These are phyloP conservation scores for Coilia nasus DNA, from an alignment of 2,797 vertebrate species.

Conservation along the genomic window DNA sequence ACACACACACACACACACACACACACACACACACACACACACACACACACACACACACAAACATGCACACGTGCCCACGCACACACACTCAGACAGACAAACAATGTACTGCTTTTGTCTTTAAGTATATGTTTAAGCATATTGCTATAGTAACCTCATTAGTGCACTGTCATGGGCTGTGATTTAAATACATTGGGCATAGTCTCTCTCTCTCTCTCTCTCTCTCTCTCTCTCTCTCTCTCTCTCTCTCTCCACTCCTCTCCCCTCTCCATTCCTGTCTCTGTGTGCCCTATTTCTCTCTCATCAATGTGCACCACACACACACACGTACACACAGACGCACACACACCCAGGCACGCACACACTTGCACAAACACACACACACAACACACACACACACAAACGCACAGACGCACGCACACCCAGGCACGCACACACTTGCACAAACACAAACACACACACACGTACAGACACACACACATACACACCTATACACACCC, in stretches of 20 bases:
- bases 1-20: not conserved
- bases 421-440: not conserved
- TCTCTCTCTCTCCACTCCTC: not conserved
- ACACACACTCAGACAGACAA: not conserved
- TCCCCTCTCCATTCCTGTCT: not conserved
- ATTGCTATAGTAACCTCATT: conserved; percentile 11
- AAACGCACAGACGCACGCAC: not conserved
- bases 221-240: not conserved
- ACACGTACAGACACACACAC: not conserved
- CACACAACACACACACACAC: not conserved
- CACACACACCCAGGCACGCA: not conserved
- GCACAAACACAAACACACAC: not conserved
- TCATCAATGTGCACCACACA: conserved; percentile 4
- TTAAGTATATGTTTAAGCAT: not conserved
- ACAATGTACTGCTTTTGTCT: not conserved
- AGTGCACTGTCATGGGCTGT: not conserved
- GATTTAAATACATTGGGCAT: conserved; percentile 10
- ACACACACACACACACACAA: conserved; percentile 11
- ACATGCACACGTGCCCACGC: not conserved
- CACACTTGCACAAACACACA: not conserved
- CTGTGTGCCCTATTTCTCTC: conserved; percentile 12
- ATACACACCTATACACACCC: not conserved
- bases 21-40: not conserved
- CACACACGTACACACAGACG: not conserved
- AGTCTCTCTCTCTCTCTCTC: not conserved